These are phyloP conservation scores for Amphiduros pacificus DNA, from an alignment of 2,888 invertebrate genomes.

Conservation along the genomic window DNA sequence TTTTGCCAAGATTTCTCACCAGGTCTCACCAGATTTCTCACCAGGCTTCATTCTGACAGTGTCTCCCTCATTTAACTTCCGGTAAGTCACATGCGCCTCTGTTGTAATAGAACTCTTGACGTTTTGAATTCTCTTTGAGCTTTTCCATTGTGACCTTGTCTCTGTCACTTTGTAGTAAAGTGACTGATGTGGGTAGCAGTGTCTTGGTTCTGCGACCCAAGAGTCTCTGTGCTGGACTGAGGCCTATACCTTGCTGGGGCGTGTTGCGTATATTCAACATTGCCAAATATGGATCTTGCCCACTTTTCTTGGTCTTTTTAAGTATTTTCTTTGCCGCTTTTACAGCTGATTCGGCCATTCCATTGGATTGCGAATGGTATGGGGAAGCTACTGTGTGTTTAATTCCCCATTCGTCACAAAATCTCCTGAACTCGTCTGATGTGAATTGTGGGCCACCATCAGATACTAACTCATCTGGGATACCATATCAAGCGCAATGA, in stretches of 20 bases:
- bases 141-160: no score
- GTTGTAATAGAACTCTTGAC: no score
- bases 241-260: not conserved
- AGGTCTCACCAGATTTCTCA: no score
- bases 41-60: no score
- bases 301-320: not conserved
- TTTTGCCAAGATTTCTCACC: no score
- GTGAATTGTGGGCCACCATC: conserved; percentile 35
- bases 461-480: conserved; percentile 31
- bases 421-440: conserved; percentile 28
- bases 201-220: not conserved
- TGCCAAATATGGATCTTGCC: not conserved
- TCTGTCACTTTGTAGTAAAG: no score
- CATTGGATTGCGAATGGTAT: not conserved
- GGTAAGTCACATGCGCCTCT: no score
- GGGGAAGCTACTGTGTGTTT: conserved; percentile 9
- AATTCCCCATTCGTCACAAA: conserved; percentile 27
- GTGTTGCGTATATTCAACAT: not conserved
- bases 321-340: not conserved
- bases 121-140: no score
- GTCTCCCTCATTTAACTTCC: no score
- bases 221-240: conserved; percentile 2
- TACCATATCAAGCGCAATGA: no score
- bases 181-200: not conserved
- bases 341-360: not conserved